Percentiles rank a stretch among this genome's conserved stretches.
Evolutionary conservation across 2,113 vertebrate genomes (phyloP).

Genomic region (Phoenicopterus ruber): DNA sequence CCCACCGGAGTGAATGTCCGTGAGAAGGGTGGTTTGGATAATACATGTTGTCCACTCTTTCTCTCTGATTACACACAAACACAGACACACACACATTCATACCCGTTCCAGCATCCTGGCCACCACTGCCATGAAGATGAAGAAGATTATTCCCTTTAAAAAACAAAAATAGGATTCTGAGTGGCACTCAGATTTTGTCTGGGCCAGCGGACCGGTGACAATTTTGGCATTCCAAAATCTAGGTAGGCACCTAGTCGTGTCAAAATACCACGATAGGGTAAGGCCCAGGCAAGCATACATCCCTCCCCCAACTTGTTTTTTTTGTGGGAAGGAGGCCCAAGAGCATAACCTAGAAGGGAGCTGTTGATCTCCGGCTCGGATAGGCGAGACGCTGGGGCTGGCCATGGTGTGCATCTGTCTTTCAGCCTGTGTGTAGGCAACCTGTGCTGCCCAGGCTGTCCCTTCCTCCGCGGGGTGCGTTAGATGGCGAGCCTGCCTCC

Average conservation of each 20-base stretch:
- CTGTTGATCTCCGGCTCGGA: not conserved
- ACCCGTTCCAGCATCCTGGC: not conserved
- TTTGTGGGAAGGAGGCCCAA: not conserved
- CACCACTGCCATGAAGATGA: not conserved
- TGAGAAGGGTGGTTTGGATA: not conserved
- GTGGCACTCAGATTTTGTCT: not conserved
- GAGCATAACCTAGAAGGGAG: not conserved
- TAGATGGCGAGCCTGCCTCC: not conserved
- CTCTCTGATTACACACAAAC: not conserved
- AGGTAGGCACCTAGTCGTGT: not conserved
- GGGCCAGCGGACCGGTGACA: not conserved
- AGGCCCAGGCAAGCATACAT: not conserved
- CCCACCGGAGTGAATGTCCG: not conserved
- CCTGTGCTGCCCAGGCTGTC: not conserved
- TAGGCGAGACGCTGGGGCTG: fast-evolving
- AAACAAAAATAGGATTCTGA: not conserved
- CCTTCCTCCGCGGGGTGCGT: not conserved
- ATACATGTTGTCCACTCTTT: not conserved
- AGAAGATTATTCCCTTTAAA: not conserved
- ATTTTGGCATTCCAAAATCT: not conserved
- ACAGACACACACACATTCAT: not conserved
- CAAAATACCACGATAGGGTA: not conserved
- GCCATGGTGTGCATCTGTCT: not conserved
- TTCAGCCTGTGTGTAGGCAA: not conserved
- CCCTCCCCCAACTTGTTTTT: not conserved